Evolutionary conservation across 2,113 vertebrate genomes (phyloP), one percentile per base, ranked within the genome.

Genomic region (Toxotes jaculatrix): DNA sequence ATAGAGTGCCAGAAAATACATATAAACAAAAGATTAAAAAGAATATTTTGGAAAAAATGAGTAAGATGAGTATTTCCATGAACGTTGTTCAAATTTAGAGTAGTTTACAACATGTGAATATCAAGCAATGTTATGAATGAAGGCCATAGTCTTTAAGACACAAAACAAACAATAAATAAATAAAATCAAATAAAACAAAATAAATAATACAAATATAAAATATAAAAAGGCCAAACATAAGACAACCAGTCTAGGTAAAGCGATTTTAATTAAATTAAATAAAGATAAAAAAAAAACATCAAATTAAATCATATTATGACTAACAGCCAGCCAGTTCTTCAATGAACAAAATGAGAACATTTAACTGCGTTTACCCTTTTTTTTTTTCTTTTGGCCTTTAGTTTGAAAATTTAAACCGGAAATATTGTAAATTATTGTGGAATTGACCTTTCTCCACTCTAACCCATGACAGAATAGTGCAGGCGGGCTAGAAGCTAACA

Each of bases 401-500:
- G 0, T 77, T 70, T 89, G 84, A 89, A 80, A 65, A 4, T 0
- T 1, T 0, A 0, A 31, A 62, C 77, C 72, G 88, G 91, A 92
- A 89, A 7, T 14, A 0, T 0, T 0, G 0, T 31, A 1, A 2
- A 38, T 21, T 42, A 0, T 5, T 7, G 16, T 2, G 2, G 0
- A 0, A 0, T 32, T 74, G 1, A 59, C 40, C 0, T 1, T 13
- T 8, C 2, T 7, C 21, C 32, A 9, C 10, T 45, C 56, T 47
- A 59, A 62, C 53, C 53, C 7, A 1, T 23, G 69, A 77, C 51
- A 71, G 34, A 87, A 23, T 3, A 4, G 38, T 36, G 1, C 56
- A 40, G 75, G 63, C 77, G 51, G 45, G 36, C 64, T 63, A 51
- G 42, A 57, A 19, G 76, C 1, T 81, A 72, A 21, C 67, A 74